A percentile compares a stretch with the other conserved stretches of the same genome.
These are phyloP conservation scores for Aphaenogaster rudis DNA, from an alignment of 1,140 invertebrate species.

Conservation along the genomic window DNA sequence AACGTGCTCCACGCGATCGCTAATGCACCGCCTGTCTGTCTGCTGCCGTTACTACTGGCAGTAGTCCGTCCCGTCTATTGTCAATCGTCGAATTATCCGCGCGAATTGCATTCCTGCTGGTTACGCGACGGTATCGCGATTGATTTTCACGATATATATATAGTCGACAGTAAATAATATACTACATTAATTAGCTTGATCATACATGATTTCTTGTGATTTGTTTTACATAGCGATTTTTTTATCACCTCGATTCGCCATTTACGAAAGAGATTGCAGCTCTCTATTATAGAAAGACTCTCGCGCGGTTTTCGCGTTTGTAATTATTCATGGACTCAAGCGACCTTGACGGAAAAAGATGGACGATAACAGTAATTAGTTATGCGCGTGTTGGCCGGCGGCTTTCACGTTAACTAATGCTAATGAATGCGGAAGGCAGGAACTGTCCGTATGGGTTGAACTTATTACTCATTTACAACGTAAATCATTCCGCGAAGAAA, in stretches of 20 bases:
- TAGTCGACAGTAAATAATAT: background rate
- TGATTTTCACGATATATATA: background rate
- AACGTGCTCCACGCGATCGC: conserved; percentile 70
- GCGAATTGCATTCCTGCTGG: background rate
- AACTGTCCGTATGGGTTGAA: conserved; percentile 16
- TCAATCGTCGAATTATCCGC: background rate
- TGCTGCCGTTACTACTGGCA: background rate
- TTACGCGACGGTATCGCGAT: background rate
- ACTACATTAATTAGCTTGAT: background rate
- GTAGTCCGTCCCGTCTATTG: background rate
- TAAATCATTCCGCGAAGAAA: conserved; percentile 31
- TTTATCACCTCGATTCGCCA: background rate
- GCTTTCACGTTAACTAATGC: conserved; percentile 51
- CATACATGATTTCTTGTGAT: background rate
- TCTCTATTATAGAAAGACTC: background rate
- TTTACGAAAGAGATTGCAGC: background rate
- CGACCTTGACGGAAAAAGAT: conserved; percentile 51
- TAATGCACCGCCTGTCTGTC: background rate
- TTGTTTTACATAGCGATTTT: background rate
- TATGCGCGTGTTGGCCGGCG: conserved; percentile 30
- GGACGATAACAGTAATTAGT: conserved; percentile 45
- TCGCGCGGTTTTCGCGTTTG: background rate
- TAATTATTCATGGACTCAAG: conserved; percentile 44
- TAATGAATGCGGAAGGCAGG: conserved; percentile 42
- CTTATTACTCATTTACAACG: conserved; percentile 25